These are phyloP conservation scores for Haplochromis vanheusdeni DNA, from an alignment of 2,113 vertebrate species.

Conservation along the genomic window DNA sequence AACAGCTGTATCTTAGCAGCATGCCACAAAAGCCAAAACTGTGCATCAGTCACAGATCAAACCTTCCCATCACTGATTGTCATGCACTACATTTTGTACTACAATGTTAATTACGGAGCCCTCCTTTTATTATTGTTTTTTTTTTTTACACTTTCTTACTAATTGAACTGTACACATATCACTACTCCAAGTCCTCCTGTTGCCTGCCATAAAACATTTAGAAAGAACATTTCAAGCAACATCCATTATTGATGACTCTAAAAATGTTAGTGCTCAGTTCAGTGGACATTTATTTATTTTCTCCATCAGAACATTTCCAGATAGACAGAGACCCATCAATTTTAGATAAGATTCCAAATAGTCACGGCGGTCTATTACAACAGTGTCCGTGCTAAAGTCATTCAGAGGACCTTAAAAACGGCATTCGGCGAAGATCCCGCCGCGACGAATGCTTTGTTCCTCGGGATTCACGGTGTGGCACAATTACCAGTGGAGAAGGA, in stretches of 20 bases:
- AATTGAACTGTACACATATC: slow-evolving; percentile 39
- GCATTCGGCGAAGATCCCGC: background rate
- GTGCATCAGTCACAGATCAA: background rate
- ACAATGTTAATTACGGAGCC: background rate
- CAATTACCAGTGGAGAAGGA: background rate
- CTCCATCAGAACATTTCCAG: slow-evolving; percentile 38
- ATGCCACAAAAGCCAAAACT: slow-evolving; percentile 16
- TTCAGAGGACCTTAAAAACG: slow-evolving; percentile 11
- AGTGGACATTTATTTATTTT: slow-evolving; percentile 57
- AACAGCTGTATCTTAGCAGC: slow-evolving; percentile 19
- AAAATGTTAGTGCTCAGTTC: slow-evolving; percentile 53
- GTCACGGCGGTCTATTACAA: slow-evolving; percentile 36
- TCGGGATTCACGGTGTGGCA: background rate
- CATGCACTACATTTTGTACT: background rate
- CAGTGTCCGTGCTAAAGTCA: slow-evolving; percentile 16
- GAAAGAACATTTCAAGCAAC: slow-evolving; percentile 52
- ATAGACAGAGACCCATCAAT: slow-evolving; percentile 38
- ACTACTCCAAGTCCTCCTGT: slow-evolving; percentile 33
- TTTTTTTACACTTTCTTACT: background rate
- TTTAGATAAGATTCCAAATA: slow-evolving; percentile 42
- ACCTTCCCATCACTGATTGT: background rate
- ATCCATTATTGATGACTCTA: slow-evolving; percentile 58
- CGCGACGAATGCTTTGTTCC: slow-evolving; percentile 6
- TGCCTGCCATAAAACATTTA: slow-evolving; percentile 54
- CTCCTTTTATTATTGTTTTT: background rate